Evolutionary conservation across 1,140 invertebrate genomes (phyloP).

Genomic region (Drosophila tsacasi): DNA sequence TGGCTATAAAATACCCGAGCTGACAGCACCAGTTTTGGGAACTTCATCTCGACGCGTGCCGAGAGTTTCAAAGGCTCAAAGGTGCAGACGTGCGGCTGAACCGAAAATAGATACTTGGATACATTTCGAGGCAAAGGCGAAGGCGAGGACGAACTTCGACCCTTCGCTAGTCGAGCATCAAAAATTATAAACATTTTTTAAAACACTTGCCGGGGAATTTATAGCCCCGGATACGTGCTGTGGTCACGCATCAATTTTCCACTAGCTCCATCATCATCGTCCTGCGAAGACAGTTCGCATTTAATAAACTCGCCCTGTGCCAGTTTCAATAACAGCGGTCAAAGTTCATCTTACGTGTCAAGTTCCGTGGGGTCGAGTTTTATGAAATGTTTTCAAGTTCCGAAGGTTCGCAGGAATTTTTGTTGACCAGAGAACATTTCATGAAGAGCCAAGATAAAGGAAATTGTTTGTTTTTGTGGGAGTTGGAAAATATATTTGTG

Average conservation of each 20-base stretch:
- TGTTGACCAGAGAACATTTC: background rate
- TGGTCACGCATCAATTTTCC: constrained; percentile 73
- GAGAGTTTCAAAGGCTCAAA: constrained; percentile 56
- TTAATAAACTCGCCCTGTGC: constrained; percentile 67
- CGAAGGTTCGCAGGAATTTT: background rate
- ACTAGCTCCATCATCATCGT: constrained; percentile 20
- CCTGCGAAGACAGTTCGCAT: constrained; percentile 42
- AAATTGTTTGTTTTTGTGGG: background rate
- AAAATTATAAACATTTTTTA: constrained; percentile 82
- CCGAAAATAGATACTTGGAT: constrained; percentile 27
- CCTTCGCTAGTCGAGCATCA: constrained; percentile 35
- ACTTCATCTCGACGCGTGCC: constrained; percentile 57
- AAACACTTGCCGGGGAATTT: constrained; percentile 78
- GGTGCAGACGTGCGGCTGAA: constrained; percentile 69
- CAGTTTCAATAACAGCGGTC: constrained; percentile 43
- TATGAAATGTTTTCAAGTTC: constrained; percentile 3
- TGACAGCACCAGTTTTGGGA: background rate
- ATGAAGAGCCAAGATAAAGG: background rate
- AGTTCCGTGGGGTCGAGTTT: constrained; percentile 8
- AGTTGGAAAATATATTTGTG: background rate
- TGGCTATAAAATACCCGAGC: constrained; percentile 12
- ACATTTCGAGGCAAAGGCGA: constrained; percentile 17
- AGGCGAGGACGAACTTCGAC: constrained; percentile 26
- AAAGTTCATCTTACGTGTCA: constrained; percentile 21
- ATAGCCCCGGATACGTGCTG: constrained; percentile 73